Conservation (phyloP, 2,797 vertebrate species). For the Sebastes matsubarae region DNA sequence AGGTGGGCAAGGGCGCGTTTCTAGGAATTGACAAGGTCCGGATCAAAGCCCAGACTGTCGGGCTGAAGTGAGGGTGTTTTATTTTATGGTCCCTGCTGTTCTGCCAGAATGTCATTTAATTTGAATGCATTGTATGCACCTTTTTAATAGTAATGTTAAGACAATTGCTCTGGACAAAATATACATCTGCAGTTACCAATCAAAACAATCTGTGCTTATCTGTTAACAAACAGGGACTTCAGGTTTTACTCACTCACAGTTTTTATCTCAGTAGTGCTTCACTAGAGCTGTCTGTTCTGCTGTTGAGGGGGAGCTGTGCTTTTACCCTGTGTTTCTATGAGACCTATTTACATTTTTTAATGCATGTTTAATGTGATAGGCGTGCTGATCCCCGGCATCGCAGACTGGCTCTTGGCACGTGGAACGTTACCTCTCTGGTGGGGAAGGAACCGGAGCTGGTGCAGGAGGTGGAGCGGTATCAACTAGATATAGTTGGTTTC, state of each 20-base stretch:
- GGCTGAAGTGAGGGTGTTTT: neutral
- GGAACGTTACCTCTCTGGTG: no score
- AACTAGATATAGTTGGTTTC: no score
- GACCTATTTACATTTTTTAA: neutral
- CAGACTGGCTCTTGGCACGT: no score
- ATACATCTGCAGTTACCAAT: neutral
- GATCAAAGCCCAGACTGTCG: neutral
- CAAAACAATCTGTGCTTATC: neutral
- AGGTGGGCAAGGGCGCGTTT: rapidly evolving
- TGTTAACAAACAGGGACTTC: neutral
- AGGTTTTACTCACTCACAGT: neutral
- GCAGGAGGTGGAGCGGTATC: no score
- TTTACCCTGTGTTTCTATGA: neutral
- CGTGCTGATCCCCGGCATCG: no score
- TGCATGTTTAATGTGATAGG: no score
- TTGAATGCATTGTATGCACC: neutral
- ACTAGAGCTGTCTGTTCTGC: neutral
- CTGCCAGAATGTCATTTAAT: neutral
- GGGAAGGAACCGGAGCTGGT: no score
- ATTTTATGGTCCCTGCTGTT: neutral
- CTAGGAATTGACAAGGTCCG: neutral
- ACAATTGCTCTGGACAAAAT: neutral
- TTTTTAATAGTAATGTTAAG: no score
- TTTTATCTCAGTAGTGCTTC: neutral
- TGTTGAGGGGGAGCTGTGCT: neutral